A percentile compares a stretch with the other conserved stretches of the same genome.
Conservation (phyloP, 1,140 invertebrate species). For the Philopotamus ludificatus region DNA sequence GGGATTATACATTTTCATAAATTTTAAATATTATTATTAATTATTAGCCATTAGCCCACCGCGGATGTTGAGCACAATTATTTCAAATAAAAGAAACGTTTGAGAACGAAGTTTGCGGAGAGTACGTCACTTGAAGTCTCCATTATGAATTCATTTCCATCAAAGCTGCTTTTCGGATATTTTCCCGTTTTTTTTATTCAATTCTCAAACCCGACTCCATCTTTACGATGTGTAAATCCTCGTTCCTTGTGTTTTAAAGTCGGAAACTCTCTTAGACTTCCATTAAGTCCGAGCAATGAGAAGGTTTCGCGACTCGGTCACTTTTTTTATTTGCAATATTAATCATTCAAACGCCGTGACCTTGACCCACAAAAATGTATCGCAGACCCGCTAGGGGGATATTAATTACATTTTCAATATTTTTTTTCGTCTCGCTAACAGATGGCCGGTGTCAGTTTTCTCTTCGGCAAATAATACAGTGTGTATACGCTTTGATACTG, state of each 20-base stretch:
- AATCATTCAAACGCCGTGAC: too few species aligned
- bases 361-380: neutral
- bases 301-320: slow-evolving; percentile 6
- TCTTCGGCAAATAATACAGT: neutral
- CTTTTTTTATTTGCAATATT: neutral
- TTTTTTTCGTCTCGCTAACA: neutral
- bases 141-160: slow-evolving; percentile 42
- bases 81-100: too few species aligned
- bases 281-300: slow-evolving; percentile 28
- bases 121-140: slow-evolving; percentile 28
- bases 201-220: slow-evolving; percentile 14
- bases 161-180: slow-evolving; percentile 40
- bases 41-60: too few species aligned
- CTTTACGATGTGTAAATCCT: slow-evolving; percentile 27
- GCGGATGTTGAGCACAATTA: too few species aligned
- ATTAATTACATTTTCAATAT: neutral
- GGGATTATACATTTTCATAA: too few species aligned
- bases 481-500: slow-evolving; percentile 12
- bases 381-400: neutral
- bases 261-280: slow-evolving; percentile 20
- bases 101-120: slow-evolving; percentile 22
- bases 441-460: neutral
- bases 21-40: too few species aligned
- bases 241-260: slow-evolving; percentile 18
- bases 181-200: slow-evolving; percentile 33